Evolutionary conservation across 2,888 invertebrate genomes (phyloP), one percentile per base, ranked within the genome.

Genomic region (Podotricha telesiphe): DNA sequence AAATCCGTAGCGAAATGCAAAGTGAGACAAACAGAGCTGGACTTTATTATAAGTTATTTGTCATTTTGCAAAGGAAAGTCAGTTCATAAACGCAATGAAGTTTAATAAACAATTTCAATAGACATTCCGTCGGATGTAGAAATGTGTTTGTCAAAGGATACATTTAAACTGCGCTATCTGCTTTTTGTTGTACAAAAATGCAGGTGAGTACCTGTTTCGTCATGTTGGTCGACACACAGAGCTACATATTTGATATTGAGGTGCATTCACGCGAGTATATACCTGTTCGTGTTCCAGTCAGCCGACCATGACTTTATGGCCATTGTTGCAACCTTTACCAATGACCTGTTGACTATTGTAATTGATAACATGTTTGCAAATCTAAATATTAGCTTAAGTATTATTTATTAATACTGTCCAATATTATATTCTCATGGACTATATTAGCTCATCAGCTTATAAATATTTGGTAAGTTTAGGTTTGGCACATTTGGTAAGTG

Each of bases 261-360:
- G 75, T 70, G 75, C 59, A 72, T 80, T 79, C 78, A 80, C 77
- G 80, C 74, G 70, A 72, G 72, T 74, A 67, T 72, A 48, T 37
- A 62, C 61, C 61, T 48, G 74, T 84, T 83, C 84, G 84, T 85
- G 86, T 79, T 78, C 74, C 72, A 83, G 77, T 80, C 89, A 85
- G 80, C 88, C 79, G 85, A 88, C 84, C 89, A 77, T 86, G 79
- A 81, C 86, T 80, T 77, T 76, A 80, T 76, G 79, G 75, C 78
- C 80, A 87, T 86, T 87, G 85, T 88, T 80, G 78, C 78, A 77
- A 78, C 81, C 84, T 79, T 76, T 80, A 79, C 81, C 81, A 82
- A 81, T 79, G 79, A 80, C 78, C 77, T 78, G 73, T 70, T 74
- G 66, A 73, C 64, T 72, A 66, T 65, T 72, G 59, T 61, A 37